Base-by-base conservation (phyloP, 2,888 invertebrate species). In the Polydrusus pterygomalis region DNA sequence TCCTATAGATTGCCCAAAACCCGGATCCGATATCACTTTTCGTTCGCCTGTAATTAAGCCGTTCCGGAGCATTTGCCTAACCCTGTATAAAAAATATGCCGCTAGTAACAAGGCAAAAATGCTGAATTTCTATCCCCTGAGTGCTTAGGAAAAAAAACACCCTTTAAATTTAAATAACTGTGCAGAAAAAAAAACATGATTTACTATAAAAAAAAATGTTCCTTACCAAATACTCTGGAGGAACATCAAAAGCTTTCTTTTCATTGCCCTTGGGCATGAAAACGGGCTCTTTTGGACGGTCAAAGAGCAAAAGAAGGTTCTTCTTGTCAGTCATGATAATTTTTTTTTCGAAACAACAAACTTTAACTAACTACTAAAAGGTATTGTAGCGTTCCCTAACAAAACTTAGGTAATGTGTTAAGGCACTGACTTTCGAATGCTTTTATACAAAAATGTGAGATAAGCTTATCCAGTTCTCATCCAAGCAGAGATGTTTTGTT, bases 191-290 rank as follows among this genome's bases (percentile, higher is more conserved):
- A 25, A 3, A 25, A 3, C 5, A 25, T 25, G 1, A 25, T 3
- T 25, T 25, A 5, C 25, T 25, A 25, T 25, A 25, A 25, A 25
- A 25, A 25, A 25, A 34, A 17, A 17, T 5, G 43, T 3, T 49
- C 6, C 73, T 77, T 74, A 74, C 74, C 70, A 80, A 72, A 63
- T 79, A 80, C 13, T 78, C 77, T 10, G 67, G 74, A 9, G 79
- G 77, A 6, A 93, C 89, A 78, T 92, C 89, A 79, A 93, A 93
- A 13, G 91, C 87, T 17, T 90, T 87, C 75, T 90, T 90, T 0
- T 92, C 91, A 13, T 91, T 90, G 1, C 94, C 94, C 87, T 95
- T 95, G 79, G 92, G 92, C 88, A 94, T 91, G 87, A 94, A 95
- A 74, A 93, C 90, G 0, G 95, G 95, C 87, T 95, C 95, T 77